phyloP scores from a whole-genome alignment of 1,140 invertebrate species.

The Micrasema minimum region DNA sequence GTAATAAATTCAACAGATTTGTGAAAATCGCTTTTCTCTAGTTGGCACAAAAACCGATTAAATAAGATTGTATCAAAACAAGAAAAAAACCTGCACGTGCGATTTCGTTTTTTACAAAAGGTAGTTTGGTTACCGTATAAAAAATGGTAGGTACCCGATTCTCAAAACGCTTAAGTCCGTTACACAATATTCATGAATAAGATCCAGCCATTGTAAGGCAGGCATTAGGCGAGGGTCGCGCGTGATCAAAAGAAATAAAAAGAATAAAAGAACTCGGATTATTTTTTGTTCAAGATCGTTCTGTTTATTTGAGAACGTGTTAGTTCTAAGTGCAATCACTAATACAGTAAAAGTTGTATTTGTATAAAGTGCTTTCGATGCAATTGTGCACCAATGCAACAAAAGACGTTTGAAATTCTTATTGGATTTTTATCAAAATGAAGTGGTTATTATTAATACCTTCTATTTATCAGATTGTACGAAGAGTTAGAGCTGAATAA shows the following conservation, averaged over 20 bases:
- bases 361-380: no score
- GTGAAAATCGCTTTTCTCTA: no score
- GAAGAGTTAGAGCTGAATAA: no score
- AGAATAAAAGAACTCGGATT: neutral
- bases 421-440: no score
- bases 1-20: no score
- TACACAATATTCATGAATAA: conserved; percentile 11
- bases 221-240: neutral
- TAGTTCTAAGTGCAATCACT: neutral
- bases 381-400: no score
- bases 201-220: conserved; percentile 8
- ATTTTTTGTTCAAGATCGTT: conserved; percentile 12
- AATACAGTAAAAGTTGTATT: no score
- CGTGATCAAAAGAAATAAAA: neutral
- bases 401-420: no score
- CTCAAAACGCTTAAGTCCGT: conserved; percentile 8
- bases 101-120: neutral
- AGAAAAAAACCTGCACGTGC: conserved; percentile 5
- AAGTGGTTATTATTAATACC: no score
- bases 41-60: no score
- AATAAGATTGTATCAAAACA: neutral
- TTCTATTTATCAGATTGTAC: no score
- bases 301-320: conserved; percentile 1
- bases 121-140: neutral
- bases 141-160: neutral